Conservation (phyloP, 2,888 invertebrate species). For the Slavum lentiscoides region DNA sequence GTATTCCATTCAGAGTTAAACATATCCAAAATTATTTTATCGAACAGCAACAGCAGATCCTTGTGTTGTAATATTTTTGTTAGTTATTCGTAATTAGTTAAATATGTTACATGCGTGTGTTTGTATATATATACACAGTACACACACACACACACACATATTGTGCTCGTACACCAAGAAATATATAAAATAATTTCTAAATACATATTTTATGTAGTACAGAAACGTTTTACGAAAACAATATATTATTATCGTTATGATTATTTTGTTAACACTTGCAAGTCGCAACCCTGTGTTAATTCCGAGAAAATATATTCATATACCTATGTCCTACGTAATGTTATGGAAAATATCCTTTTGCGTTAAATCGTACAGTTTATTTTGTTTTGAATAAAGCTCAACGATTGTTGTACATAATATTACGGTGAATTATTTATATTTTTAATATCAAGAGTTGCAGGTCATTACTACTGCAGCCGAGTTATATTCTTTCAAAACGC, state of each 20-base stretch:
- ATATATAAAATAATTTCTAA: background rate
- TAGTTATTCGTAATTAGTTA: background rate
- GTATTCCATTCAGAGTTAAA: background rate
- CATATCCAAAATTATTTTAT: background rate
- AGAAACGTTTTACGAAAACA: background rate
- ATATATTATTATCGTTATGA: background rate
- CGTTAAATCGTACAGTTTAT: no score
- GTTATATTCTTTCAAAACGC: no score
- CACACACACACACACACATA: background rate
- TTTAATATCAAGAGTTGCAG: no score
- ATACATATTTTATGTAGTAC: background rate
- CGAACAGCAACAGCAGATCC: background rate
- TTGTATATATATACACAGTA: no score
- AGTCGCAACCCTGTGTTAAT: no score
- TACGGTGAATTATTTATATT: no score
- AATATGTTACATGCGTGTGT: background rate
- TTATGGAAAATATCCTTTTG: no score
- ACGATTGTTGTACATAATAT: no score
- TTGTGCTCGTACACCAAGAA: background rate
- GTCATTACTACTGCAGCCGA: no score
- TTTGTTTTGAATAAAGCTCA: no score
- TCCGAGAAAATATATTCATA: no score
- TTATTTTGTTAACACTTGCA: background rate
- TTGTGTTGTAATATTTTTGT: background rate
- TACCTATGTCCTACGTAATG: no score